Evolutionary conservation across 2,888 invertebrate species (phyloP), one percentile per base, ranked within the genome.

Genomic region (Onthophagus sagittarius): DNA sequence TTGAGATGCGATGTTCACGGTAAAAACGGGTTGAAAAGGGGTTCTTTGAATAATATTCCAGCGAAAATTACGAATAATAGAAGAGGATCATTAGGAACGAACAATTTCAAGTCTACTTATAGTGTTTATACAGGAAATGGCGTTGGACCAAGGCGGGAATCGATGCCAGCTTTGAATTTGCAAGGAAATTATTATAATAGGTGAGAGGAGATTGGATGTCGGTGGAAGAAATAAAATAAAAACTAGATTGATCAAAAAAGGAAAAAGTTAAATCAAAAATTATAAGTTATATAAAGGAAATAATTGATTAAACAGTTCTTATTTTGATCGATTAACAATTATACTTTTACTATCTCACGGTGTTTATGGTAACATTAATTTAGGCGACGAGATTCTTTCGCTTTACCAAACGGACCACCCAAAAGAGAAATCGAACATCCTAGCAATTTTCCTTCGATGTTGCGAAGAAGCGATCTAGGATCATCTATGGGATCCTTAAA

Each of bases 1-100:
- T 87, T 87, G 76, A 90, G 90, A 76, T 94, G 93, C 82, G 92
- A 93, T 80, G 91, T 93, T 53, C 93, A 93, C 83, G 92, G 92
- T 13, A 85, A 84, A 80, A 85, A 86, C 77, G 85, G 84, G 75
- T 84, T 83, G 76, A 84, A 86, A 63, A 87, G 90, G 14, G 89
- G 89, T 9, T 89, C 89, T 53, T 82, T 89, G 75, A 89, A 90
- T 75, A 90, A 88, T 76, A 87, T 88, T 3, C 71, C 63, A 13
- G 80, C 86, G 72, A 87, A 87, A 15, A 86, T 87, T 14, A 85
- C 85, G 31, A 80, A 85, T 82, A 88, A 88, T 83, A 87, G 91
- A 74, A 87, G 90, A 64, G 89, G 90, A 74, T 90, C 91, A 5
- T 81, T 88, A 76, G 89, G 89, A 31, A 83, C 81, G 75, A 75